Evolutionary conservation across 2,797 vertebrate genomes (phyloP), one percentile per base, ranked within the genome.

Genomic region (Antennarius maculatus): DNA sequence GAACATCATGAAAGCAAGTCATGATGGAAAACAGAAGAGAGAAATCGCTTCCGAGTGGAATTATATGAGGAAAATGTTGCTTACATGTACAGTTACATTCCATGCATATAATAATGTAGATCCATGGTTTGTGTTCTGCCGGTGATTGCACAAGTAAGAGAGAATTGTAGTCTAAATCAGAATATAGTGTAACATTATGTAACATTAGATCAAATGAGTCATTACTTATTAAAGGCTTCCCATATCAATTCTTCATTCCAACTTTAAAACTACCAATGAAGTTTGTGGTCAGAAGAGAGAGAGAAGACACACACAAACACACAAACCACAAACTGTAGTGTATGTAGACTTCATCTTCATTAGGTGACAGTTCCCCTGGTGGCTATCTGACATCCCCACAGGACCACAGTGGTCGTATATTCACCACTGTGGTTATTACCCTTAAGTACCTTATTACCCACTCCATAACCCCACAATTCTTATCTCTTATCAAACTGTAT

Each of bases 261-360:
- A 46, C 70, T 45, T 48, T 47, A 70, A 62, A 73, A 63, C 13
- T 6, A 48, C 51, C 48, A 27, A 43, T 62, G 66, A 69, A 43
- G 41, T 29, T 57, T 54, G 54, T 43, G 68, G 72, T 66, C 53
- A 54, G 52, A 23, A 23, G 23, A 23, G 23, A 11, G 23, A 70
- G 39, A 37, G 39, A 49, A 60, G 48, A 65, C 23, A 51, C 28
- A 12, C 66, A 55, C 58, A 31, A 49, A 60, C 45, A 65, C 23
- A 51, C 28, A 12, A 69, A 55, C 58, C 73, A 54, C 54, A 68
- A 84, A 68, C 75, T 60, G 79, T 48, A 58, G 52, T 65, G 55
- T 54, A 45, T 59, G 67, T 54, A 62, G 42, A 62, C 76, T 57
- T 63, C 70, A 55, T 82, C 79, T 82, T 84, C 81, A 87, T 88